These are phyloP conservation scores for Pelmatolapia mariae DNA, from an alignment of 2,113 vertebrate genomes.

Conservation along the genomic window DNA sequence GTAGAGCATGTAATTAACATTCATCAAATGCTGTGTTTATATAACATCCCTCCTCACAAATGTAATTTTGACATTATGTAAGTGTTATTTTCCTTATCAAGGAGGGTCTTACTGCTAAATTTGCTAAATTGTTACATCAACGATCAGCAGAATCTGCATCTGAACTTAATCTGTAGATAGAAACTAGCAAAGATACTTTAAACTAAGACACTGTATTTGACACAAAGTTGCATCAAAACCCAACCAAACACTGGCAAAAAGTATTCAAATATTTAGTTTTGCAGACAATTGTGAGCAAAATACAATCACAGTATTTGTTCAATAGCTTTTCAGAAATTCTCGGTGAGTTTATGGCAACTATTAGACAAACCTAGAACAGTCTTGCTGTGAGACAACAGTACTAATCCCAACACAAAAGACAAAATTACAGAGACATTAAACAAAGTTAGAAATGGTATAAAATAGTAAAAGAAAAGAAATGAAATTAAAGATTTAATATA, in stretches of 20 bases:
- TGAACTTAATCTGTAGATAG: neutral
- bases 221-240: neutral
- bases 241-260: neutral
- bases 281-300: neutral
- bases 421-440: neutral
- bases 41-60: constrained; percentile 22
- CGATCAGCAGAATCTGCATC: constrained; percentile 3
- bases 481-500: neutral
- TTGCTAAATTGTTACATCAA: neutral
- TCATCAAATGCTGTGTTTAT: constrained; percentile 46
- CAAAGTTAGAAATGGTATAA: neutral
- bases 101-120: neutral
- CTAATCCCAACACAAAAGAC: neutral
- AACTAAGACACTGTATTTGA: neutral
- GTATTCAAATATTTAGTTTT: neutral
- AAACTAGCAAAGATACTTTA: neutral
- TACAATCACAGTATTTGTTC: neutral
- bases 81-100: neutral
- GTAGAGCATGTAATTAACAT: constrained; percentile 51
- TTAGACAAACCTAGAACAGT: neutral
- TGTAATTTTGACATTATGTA: constrained; percentile 43
- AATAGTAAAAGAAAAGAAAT: neutral
- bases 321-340: neutral
- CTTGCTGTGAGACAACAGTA: neutral
- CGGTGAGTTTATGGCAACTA: neutral